A percentile compares a stretch with the other conserved stretches of the same genome.
phyloP scores from a whole-genome alignment of 2,888 invertebrate species.

The Ceriagrion tenellum region DNA sequence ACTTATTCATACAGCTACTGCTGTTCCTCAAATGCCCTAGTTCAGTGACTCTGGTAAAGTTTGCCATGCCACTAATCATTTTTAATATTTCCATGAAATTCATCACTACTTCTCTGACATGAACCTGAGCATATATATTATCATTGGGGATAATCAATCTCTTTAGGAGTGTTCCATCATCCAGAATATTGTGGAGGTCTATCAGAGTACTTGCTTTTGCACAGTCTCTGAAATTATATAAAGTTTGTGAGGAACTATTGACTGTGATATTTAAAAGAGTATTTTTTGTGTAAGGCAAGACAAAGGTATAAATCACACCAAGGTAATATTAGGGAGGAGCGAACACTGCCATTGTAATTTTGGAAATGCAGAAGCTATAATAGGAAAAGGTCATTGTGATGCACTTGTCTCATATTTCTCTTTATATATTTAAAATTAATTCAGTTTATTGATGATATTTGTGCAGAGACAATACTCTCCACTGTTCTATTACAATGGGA shows the following conservation, averaged over 20 bases:
- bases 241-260: slow-evolving; percentile 60
- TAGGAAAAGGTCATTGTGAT: slow-evolving; percentile 38
- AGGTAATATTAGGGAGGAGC: slow-evolving; percentile 47
- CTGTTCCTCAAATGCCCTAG: not conserved
- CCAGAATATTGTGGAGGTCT: slow-evolving; percentile 33
- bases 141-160: not conserved
- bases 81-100: not conserved
- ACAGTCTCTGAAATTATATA: slow-evolving; percentile 7
- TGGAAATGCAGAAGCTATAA: slow-evolving; percentile 36
- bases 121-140: not conserved
- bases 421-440: slow-evolving; percentile 41
- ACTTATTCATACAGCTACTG: not conserved
- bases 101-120: not conserved
- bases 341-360: slow-evolving; percentile 64
- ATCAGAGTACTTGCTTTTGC: not conserved
- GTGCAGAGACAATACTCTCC: slow-evolving; percentile 66
- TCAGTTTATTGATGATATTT: slow-evolving; percentile 57
- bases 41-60: not conserved
- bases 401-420: slow-evolving; percentile 50
- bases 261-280: slow-evolving; percentile 65
- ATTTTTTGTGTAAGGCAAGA: slow-evolving; percentile 50
- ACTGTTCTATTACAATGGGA: slow-evolving; percentile 65
- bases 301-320: slow-evolving; percentile 46
- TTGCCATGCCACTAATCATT: not conserved
- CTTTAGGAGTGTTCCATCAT: slow-evolving; percentile 34